Conservation (phyloP, 2,113 vertebrate species). For the Electrona antarctica region DNA sequence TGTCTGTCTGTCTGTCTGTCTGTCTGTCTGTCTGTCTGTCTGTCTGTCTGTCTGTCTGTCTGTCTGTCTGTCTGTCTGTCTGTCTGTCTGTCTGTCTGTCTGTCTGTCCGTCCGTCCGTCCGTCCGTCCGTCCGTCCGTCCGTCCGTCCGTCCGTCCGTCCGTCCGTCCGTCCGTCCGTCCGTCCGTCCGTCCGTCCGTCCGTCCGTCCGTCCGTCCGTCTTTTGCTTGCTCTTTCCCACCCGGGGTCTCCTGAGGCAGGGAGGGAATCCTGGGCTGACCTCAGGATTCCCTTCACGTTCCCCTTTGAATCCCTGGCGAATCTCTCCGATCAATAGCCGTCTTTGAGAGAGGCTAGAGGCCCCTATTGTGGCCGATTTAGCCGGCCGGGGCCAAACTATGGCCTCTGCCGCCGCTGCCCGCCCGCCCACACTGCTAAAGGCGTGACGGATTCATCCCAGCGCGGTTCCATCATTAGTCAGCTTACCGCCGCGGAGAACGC, state of each 20-base stretch:
- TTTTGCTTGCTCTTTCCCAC: constrained; percentile 12
- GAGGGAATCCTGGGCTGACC: background rate
- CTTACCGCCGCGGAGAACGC: constrained; percentile 60
- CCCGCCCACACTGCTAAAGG: constrained; percentile 44
- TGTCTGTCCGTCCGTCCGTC: too few relatives aligned
- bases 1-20: too few relatives aligned
- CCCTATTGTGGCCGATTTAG: constrained; percentile 51
- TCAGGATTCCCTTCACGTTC: constrained; percentile 69
- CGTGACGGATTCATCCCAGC: constrained; percentile 59
- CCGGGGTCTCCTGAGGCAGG: constrained; percentile 9
- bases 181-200: too few relatives aligned
- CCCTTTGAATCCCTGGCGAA: constrained; percentile 50
- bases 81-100: too few relatives aligned
- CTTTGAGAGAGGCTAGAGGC: constrained; percentile 60
- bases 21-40: too few relatives aligned
- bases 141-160: too few relatives aligned
- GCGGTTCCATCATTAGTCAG: constrained; percentile 62
- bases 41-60: too few relatives aligned
- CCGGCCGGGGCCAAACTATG: constrained; percentile 24
- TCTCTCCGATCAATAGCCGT: constrained; percentile 68
- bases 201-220: too few relatives aligned
- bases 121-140: too few relatives aligned
- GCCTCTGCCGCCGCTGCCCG: constrained; percentile 2
- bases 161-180: too few relatives aligned
- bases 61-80: too few relatives aligned